Evolutionary conservation across 1,140 invertebrate species (phyloP), one percentile per base, ranked within the genome.

Genomic region (Holotrichia oblita): DNA sequence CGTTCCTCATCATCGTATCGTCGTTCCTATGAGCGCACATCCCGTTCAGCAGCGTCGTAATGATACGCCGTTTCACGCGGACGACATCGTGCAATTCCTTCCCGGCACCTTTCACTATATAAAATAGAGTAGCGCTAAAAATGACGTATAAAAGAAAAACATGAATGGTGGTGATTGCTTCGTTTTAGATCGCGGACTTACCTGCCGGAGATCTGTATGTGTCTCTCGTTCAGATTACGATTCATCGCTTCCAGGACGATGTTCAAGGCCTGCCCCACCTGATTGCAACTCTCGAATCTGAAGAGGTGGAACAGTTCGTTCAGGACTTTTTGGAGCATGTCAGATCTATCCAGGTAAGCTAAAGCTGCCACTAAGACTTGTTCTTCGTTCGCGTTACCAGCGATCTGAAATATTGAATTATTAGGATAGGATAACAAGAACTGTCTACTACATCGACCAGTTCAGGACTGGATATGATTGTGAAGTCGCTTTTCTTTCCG

Each of bases 1-100:
- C 96, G 89, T 99, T 99, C 75, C 97, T 89, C 91, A 98, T 94
- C 96, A 99, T 97, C 7, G 95, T 97, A 81, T 95, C 93, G 85
- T 98, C 96, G 73, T 92, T 90, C 81, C 91, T 90, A 85, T 97
- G 94, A 73, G 90, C 90, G 81, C 93, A 93, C 96, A 98, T 98
- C n/a, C 94, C 96, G 86, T 96, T 94, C 14, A 98, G 88, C 17
- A 97, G 87, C 0, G 93, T 93, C 9, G 91, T 91, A 41, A 97
- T 94, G 79, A 97, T 95, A 83, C 91, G 91, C 81, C 92, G 90
- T 85, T 95, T 96, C 61, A 96, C 89, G 83, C 91, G 91, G 59
- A 89, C 90, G 80, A 88, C 89, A 87, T 92, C 88, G 81, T 89
- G 85, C 85, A 90, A 88, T 73, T 90, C 89, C 81, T 92, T 93